A percentile compares a stretch with the other conserved stretches of the same genome.
Evolutionary conservation across 2,113 vertebrate genomes (phyloP).

Genomic region (Sigmodon hispidus): DNA sequence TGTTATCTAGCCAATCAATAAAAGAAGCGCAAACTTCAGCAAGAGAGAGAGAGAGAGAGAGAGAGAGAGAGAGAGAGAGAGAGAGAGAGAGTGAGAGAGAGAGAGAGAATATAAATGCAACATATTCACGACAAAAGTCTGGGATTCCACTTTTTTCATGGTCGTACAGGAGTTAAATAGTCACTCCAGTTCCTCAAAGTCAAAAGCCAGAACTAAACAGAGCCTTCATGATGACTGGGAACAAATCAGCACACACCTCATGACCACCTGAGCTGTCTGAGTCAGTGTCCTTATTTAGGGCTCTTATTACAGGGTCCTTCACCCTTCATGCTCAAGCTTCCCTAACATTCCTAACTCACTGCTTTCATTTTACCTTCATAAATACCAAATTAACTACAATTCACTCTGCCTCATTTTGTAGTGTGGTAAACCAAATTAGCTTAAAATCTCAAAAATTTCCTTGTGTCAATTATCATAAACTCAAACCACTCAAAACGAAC

Average conservation of each 20-base stretch:
- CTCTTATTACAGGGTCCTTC: background rate
- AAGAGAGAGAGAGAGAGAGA: no score
- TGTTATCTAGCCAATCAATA: background rate
- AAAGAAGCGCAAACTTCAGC: constrained; percentile 34
- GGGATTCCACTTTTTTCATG: background rate
- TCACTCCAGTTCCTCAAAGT: background rate
- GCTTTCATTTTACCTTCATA: constrained; percentile 2
- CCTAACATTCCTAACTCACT: constrained; percentile 26
- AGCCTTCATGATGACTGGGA: constrained; percentile 16
- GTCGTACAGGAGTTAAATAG: background rate
- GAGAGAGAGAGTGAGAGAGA: no score
- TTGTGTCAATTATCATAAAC: background rate
- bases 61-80: no score
- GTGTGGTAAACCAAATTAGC: constrained; percentile 35
- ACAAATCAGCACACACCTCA: constrained; percentile 17
- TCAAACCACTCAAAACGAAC: constrained; percentile 23
- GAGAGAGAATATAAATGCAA: background rate
- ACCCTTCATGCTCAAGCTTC: background rate
- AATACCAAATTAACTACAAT: background rate
- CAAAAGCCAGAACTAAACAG: constrained; percentile 28
- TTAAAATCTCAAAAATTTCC: background rate
- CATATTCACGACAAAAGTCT: background rate
- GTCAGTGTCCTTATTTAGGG: background rate
- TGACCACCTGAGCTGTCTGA: background rate
- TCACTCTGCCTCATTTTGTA: constrained; percentile 24